phyloP scores from a whole-genome alignment of 2,888 invertebrate genomes.

The Drosophila antonietae region DNA sequence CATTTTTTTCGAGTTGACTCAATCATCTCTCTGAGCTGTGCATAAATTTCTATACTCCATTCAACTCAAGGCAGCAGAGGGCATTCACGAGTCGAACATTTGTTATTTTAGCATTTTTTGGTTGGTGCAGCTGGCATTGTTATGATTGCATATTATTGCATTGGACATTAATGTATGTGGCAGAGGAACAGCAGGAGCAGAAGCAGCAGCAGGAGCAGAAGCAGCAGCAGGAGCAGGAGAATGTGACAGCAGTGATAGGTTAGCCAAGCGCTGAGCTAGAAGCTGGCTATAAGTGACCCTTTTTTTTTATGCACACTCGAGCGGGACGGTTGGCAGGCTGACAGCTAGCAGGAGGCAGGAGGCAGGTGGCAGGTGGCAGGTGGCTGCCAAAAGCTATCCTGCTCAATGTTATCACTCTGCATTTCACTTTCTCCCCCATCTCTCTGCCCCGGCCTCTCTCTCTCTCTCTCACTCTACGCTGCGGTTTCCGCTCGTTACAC shows the following conservation, averaged over 20 bases:
- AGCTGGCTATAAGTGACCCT: conserved; percentile 36
- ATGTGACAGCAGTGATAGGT: neutral
- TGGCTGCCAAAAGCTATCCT: conserved; percentile 12
- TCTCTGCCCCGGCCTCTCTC: neutral
- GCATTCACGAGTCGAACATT: conserved; percentile 7
- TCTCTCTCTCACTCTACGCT: conserved; percentile 5
- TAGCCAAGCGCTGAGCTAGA: neutral
- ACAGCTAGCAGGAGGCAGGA: conserved; percentile 10
- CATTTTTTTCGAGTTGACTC: neutral
- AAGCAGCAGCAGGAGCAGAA: neutral
- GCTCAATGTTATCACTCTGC: conserved; percentile 7
- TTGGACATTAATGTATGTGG: conserved; percentile 9
- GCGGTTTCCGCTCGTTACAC: conserved; percentile 62
- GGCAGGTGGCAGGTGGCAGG: conserved; percentile 4
- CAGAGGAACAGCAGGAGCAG: neutral
- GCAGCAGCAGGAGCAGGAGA: neutral
- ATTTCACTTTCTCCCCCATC: neutral
- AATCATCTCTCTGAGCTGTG: neutral
- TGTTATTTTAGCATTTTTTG: neutral
- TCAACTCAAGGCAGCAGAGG: neutral
- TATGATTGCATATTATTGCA: conserved; percentile 47
- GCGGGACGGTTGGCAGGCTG: conserved; percentile 12
- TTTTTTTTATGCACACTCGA: conserved; percentile 33
- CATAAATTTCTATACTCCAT: neutral
- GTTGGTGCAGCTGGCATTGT: conserved; percentile 33